Evolutionary conservation across 2,888 invertebrate species (phyloP), one percentile per base, ranked within the genome.

Genomic region (Ennomos erosarius): DNA sequence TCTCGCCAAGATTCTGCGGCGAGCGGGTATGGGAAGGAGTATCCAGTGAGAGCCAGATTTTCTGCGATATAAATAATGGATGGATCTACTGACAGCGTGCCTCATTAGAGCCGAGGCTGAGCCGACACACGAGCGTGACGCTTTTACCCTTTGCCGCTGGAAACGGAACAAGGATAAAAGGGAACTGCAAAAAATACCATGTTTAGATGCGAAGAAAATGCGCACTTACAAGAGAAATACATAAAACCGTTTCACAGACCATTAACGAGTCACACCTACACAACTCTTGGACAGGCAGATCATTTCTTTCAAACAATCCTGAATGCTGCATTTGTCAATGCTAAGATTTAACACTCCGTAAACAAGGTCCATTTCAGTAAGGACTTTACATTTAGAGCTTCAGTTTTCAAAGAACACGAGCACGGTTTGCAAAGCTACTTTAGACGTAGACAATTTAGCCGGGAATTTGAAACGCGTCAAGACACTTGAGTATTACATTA

Each of bases 51-150:
- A 59, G 57, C 50, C 74, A 74, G 75, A 74, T 77, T 78, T 72
- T 65, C 70, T 64, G 68, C 64, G 69, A 61, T 73, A 72, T 79
- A 76, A 75, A 77, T 76, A 75, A 73, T 74, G 74, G 66, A 76
- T 74, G 70, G 61, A 61, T 16, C 1, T 65, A 64, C 55, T 63
- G 62, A 63, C 62, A 68, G 65, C 60, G 67, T 62, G 64, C 64
- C 70, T 71, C 70, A 70, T 71, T 73, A 71, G 69, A 68, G 55
- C 50, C 65, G 59, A 64, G 56, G 55, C 50, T 64, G 59, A 64
- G 56, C 50, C 66, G 59, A 64, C 64, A 68, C 64, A 59, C 64
- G 57, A 62, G 62, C 59, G 57, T 59, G 67, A 56, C 60, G 66
- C 60, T 60, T 52, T 51, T 54, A 55, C 52, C 65, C 47, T 56